phyloP scores from a whole-genome alignment of 2,113 vertebrate species.

The Nothobranchius kuhntae region DNA sequence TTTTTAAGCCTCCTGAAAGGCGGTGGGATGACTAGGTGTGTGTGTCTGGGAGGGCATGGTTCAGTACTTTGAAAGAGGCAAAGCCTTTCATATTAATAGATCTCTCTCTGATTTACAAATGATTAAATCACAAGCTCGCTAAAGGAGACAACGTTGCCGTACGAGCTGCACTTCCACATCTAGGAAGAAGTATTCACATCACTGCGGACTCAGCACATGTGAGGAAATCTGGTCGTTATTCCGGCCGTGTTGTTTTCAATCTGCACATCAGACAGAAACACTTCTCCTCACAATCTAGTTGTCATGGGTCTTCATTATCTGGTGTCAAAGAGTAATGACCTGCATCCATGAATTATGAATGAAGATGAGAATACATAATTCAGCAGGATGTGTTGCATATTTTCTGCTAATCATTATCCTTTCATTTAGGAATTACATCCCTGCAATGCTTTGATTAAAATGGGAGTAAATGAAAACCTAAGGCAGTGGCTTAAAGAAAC shows the following conservation, averaged over 20 bases:
- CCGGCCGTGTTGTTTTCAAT: background rate
- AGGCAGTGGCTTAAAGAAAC: background rate
- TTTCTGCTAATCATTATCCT: conserved; percentile 73
- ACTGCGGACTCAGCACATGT: no score
- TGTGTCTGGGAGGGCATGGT: conserved; percentile 40
- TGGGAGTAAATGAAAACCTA: conserved; percentile 12
- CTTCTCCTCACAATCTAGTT: conserved; percentile 1
- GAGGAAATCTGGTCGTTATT: no score
- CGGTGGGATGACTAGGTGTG: conserved; percentile 27
- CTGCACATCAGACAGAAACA: background rate
- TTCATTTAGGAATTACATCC: conserved; percentile 59
- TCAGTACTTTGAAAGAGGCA: conserved; percentile 56
- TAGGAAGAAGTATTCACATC: no score
- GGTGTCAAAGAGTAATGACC: conserved; percentile 39
- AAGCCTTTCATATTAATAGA: conserved; percentile 56
- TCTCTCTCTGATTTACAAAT: conserved; percentile 56
- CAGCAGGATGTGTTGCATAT: conserved; percentile 68
- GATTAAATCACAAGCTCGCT: conserved; percentile 47
- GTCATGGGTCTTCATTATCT: conserved; percentile 31
- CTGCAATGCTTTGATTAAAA: conserved; percentile 37
- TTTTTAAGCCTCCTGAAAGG: conserved; percentile 34
- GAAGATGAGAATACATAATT: conserved; percentile 69
- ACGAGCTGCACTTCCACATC: background rate
- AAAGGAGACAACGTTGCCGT: background rate
- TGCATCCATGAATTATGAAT: conserved; percentile 71